Percentiles rank a stretch among this genome's conserved stretches.
Conservation (phyloP, 2,113 vertebrate genomes). For the Emydura subglobosa region DNA sequence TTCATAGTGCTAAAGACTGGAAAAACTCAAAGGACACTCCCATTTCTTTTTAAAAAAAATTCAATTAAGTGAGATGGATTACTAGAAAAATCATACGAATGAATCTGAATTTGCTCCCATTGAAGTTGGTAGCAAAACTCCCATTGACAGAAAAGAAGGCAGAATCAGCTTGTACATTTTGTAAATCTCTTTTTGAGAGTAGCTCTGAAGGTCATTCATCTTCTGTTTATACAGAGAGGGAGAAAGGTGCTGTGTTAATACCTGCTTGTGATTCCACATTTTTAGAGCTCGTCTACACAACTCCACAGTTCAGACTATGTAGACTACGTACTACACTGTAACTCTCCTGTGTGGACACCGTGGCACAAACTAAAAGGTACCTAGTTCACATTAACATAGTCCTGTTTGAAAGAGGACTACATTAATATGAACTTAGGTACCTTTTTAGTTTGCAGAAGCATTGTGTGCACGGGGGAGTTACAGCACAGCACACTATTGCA, state of each 20-base stretch:
- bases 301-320: background rate
- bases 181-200: background rate
- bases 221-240: background rate
- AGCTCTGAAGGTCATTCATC: background rate
- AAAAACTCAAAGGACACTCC: background rate
- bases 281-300: background rate
- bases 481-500: background rate
- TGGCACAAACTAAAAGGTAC: background rate
- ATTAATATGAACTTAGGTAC: background rate
- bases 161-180: background rate
- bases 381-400: background rate
- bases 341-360: background rate
- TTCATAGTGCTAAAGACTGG: background rate
- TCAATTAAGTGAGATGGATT: slow-evolving; percentile 10
- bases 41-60: slow-evolving; percentile 31
- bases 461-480: background rate
- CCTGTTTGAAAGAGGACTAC: background rate
- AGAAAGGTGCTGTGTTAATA: background rate
- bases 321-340: background rate
- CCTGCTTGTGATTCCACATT: background rate
- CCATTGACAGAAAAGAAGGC: background rate
- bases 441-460: background rate
- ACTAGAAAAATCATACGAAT: slow-evolving; percentile 18
- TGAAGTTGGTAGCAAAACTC: slow-evolving; percentile 16
- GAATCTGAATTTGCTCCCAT: background rate